A percentile compares a stretch with the other conserved stretches of the same genome.
phyloP scores from a whole-genome alignment of 2,888 invertebrate genomes.

The Stenichneumon culpator region DNA sequence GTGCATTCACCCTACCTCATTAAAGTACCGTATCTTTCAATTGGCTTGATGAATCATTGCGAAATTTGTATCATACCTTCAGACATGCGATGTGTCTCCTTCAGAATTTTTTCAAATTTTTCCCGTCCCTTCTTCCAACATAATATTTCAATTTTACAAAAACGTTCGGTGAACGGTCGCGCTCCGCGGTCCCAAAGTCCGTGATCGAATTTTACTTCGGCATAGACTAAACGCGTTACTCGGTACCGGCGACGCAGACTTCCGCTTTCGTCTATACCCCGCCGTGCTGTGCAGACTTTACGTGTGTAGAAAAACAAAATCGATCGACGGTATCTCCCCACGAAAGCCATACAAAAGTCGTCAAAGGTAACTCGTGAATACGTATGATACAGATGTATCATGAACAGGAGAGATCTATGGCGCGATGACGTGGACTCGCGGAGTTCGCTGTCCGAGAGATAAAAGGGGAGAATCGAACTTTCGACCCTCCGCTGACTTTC shows the following conservation, averaged over 20 bases:
- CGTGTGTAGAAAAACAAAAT: slow-evolving; percentile 45
- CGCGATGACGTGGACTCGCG: not conserved
- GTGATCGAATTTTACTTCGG: not conserved
- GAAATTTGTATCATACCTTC: too few relatives aligned
- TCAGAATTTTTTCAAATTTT: too few relatives aligned
- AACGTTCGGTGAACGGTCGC: not conserved
- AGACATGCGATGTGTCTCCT: too few relatives aligned
- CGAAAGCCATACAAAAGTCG: slow-evolving; percentile 43
- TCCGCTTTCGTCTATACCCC: slow-evolving; percentile 48
- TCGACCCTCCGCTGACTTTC: slow-evolving; percentile 61
- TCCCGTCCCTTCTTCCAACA: too few relatives aligned
- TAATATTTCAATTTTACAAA: not conserved
- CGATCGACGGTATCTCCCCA: slow-evolving; percentile 38
- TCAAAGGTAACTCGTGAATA: slow-evolving; percentile 13
- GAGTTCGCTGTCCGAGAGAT: slow-evolving; percentile 53
- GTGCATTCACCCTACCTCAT: too few relatives aligned
- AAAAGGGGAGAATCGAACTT: slow-evolving; percentile 67
- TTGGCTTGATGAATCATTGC: too few relatives aligned
- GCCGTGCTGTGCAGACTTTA: slow-evolving; percentile 30
- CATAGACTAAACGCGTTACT: not conserved
- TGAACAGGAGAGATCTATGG: slow-evolving; percentile 9
- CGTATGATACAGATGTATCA: not conserved
- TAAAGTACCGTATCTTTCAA: too few relatives aligned
- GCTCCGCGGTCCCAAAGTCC: not conserved
- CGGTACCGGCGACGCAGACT: slow-evolving; percentile 55